Percentiles rank a stretch among this genome's conserved stretches.
Conservation (phyloP, 2,797 vertebrate species). For the Sebastes baramenuke region DNA sequence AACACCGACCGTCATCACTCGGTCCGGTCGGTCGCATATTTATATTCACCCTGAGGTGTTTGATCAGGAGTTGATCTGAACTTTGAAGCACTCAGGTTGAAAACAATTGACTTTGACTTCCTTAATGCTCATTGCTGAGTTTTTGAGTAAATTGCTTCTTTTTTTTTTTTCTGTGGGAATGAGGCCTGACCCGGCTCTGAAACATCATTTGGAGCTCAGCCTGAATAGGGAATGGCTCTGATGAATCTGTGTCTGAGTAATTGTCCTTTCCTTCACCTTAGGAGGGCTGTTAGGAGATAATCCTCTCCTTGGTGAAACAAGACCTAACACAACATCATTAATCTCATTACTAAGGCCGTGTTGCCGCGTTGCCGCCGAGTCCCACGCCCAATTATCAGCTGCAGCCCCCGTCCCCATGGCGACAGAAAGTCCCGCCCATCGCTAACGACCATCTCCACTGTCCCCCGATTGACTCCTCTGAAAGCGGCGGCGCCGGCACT, state of each 20-base stretch:
- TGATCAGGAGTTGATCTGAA: conserved; percentile 24
- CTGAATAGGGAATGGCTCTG: conserved; percentile 51
- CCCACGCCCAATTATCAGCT: conserved; percentile 78
- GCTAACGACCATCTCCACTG: conserved; percentile 37
- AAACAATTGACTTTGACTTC: conserved; percentile 66
- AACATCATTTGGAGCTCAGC: conserved; percentile 56
- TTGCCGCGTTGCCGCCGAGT: conserved; percentile 69
- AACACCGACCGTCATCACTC: neutral
- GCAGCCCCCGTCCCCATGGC: conserved; percentile 41
- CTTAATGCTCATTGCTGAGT: conserved; percentile 44
- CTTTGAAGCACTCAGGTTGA: conserved; percentile 45
- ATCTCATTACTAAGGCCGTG: conserved; percentile 74
- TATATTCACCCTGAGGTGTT: conserved; percentile 34
- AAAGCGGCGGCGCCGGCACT: neutral
- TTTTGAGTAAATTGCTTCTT: conserved; percentile 70
- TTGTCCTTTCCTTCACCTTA: conserved; percentile 78
- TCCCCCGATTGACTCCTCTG: conserved; percentile 59
- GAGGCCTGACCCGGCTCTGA: conserved; percentile 57
- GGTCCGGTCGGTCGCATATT: conserved; percentile 18
- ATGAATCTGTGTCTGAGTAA: conserved; percentile 71
- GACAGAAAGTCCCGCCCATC: conserved; percentile 33
- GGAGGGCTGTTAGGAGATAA: conserved; percentile 73
- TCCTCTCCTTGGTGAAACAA: conserved; percentile 77
- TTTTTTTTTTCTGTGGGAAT: conserved; percentile 40
- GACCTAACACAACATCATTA: conserved; percentile 79